These are phyloP conservation scores for Palythoa caribaeorum DNA, from an alignment of 92 coral and sea anemone species.

Conservation along the genomic window DNA sequence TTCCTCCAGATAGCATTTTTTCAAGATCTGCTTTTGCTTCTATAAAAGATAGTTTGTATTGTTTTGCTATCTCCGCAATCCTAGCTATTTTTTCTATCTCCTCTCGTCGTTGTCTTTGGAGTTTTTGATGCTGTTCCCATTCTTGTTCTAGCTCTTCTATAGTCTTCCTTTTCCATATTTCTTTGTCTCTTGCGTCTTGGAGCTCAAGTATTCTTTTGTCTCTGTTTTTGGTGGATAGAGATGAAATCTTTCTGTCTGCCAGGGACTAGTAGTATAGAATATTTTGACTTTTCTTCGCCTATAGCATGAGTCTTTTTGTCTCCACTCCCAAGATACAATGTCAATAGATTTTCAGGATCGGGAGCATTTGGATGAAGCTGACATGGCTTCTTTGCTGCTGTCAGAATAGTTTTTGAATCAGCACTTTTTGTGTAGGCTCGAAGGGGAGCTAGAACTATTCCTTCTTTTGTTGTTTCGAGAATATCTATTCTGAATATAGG, in stretches of 20 bases:
- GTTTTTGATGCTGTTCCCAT: neutral
- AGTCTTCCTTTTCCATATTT: neutral
- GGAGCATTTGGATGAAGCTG: no score
- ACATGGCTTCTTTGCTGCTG: neutral
- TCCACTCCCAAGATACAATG: no score
- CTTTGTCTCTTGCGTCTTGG: neutral
- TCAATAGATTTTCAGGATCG: neutral
- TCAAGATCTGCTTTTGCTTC: no score
- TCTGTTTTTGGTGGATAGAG: constrained; percentile 38
- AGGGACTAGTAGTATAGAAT: neutral
- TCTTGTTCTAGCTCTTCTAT: neutral
- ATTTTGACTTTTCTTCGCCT: constrained; percentile 5
- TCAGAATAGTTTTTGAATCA: neutral
- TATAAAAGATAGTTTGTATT: no score
- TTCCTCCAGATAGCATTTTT: no score
- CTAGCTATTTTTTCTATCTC: no score
- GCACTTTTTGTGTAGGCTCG: neutral
- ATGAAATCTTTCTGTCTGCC: neutral
- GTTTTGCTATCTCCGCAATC: no score
- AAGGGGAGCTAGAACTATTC: no score
- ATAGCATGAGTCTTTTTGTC: no score
- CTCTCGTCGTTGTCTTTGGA: neutral
- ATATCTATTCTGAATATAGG: no score
- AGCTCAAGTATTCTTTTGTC: constrained; percentile 9
- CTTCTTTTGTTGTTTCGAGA: no score